Evolutionary conservation across 2,888 invertebrate genomes (phyloP).

Genomic region (Erebia palarica): DNA sequence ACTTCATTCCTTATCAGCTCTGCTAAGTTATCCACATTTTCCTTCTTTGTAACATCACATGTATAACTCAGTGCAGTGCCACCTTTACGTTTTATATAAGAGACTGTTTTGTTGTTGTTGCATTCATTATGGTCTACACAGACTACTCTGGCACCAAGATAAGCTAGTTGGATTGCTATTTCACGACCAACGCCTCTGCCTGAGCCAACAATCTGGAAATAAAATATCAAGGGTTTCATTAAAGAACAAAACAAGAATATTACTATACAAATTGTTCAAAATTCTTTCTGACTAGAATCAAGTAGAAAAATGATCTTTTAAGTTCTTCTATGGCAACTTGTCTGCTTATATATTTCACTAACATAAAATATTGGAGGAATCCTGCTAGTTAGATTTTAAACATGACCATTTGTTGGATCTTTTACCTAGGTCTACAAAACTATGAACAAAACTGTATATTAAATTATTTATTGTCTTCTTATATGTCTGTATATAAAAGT

Average conservation of each 20-base stretch:
- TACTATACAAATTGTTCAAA: too few species aligned
- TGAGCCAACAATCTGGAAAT: constrained; percentile 84
- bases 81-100: constrained; percentile 69
- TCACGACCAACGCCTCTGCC: constrained; percentile 86
- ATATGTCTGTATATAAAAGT: too few species aligned
- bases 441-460: too few species aligned
- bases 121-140: constrained; percentile 85
- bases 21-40: constrained; percentile 73
- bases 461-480: too few species aligned
- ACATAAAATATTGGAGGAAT: too few species aligned
- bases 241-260: neutral
- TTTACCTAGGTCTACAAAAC: too few species aligned
- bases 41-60: constrained; percentile 82
- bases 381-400: too few species aligned
- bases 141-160: constrained; percentile 82
- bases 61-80: constrained; percentile 75
- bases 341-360: too few species aligned
- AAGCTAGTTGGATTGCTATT: constrained; percentile 82
- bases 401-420: too few species aligned
- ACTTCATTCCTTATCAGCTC: constrained; percentile 74
- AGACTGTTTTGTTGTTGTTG: constrained; percentile 76
- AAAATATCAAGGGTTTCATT: constrained; percentile 38
- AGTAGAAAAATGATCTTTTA: too few species aligned
- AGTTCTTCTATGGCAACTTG: too few species aligned
- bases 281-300: too few species aligned